Base-by-base conservation (phyloP, 1,140 invertebrate species). In the Drosophila pallidifrons region DNA sequence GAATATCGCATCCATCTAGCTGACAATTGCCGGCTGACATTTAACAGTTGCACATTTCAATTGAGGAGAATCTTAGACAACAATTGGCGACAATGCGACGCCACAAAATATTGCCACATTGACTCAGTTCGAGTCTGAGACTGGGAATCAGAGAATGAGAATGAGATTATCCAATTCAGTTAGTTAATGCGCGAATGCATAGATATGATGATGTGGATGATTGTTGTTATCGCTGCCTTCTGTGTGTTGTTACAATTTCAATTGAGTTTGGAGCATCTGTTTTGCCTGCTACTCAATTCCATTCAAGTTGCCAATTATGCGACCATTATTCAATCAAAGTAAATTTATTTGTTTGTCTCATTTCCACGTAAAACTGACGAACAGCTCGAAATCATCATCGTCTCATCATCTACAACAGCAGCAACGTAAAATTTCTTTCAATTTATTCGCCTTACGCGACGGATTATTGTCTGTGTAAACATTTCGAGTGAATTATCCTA, bases 331-430 rank as follows among this genome's bases (percentile, higher is more conserved):
- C 82, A 92, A 92, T 92, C 90, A 92, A 88, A 92, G 68, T 91
- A 91, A 92, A 92, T 92, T 92, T 92, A 92, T 92, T 92, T 92
- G 86, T 92, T 90, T 90, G 83, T 90, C 87, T 90, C 87, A 81
- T 82, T 90, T 90, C 83, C 81, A 89, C 85, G 85, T 89, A 89
- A 89, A 60, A 75, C 69, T 38, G 70, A 61, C 61, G 65, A 67
- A 63, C 46, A 38, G 28, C 25, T 49, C 54, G 64, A 68, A 47
- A 25, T 38, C 6, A 8, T 25, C 20, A 25, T 25, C 32, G 32
- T 32, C 35, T 38, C 28, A 61, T 32, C 43, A 41, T 46, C 67
- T 10, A 5, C 7, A 1, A 47, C 46, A 58, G 63, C 65, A 70
- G 25, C 49, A 45, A 58, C 45, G 54, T 38, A 55, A 47, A 35